Evolutionary conservation across 2,797 vertebrate species (phyloP).

Genomic region (Octomys mimax): DNA sequence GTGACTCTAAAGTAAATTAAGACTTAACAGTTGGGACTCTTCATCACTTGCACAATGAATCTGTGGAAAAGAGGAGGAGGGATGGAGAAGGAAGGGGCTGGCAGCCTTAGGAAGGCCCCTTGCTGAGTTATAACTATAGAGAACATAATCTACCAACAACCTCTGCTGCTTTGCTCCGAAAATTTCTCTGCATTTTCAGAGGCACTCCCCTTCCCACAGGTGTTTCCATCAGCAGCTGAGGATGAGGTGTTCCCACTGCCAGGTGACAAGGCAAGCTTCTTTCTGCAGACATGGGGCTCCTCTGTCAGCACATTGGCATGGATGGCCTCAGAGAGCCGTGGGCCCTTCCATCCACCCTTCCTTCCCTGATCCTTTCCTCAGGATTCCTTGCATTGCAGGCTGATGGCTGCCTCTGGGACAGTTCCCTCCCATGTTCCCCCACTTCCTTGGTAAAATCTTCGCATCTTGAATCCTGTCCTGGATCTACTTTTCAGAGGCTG

Average conservation of each 20-base stretch:
- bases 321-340: not conserved
- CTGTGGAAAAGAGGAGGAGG: not conserved
- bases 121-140: not conserved
- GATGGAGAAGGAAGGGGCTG: not conserved
- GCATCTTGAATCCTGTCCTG: not conserved
- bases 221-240: not conserved
- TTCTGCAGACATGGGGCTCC: not conserved
- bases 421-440: not conserved
- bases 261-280: not conserved
- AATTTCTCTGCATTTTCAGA: not conserved
- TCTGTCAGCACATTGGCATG: not conserved
- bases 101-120: no score
- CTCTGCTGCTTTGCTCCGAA: not conserved
- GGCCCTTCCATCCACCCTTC: not conserved
- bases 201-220: not conserved
- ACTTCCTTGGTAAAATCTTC: not conserved
- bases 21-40: not conserved
- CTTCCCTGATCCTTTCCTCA: not conserved
- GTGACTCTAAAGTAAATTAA: not conserved
- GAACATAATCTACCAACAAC: not conserved
- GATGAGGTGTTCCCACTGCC: no score
- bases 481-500: not conserved
- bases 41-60: not conserved
- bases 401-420: not conserved
- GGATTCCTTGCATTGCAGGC: not conserved